Base-by-base conservation (phyloP, 64 coral and sea anemone genomes). In the Hydrozoanthus tunicans region DNA sequence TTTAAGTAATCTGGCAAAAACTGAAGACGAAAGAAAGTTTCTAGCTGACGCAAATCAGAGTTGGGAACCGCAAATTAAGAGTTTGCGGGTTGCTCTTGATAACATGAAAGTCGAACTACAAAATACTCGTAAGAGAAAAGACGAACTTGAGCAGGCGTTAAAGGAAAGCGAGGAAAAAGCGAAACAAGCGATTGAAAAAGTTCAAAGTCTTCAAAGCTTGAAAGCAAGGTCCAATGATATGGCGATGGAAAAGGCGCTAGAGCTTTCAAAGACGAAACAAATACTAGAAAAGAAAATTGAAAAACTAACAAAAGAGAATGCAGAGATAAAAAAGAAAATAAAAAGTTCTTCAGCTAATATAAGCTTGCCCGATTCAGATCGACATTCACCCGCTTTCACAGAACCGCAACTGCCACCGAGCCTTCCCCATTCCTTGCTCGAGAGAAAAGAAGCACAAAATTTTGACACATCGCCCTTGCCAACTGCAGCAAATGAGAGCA, bases 171-270 rank as follows among this genome's bases (percentile, higher is more conserved):
- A 95, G 70, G 78, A 90, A 32, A 91, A 75, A 55, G 56, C 89
- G 17, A 70, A 78, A 58, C 86, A 84, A 6, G 94, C 89, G 20
- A 85, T 90, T 23, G 89, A 93, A 51, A 77, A 59, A 13, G 70
- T 93, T 9, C 77, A 92, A 58, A 80, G 91, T 23, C 52, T 98
- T 51, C 15, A 81, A 43, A 93, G 89, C 25, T 90, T 86, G 25
- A 93, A 85, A 86, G 96, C 96, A 53, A 81, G 60, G 68, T 84
- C 90, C 3, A 98, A 89, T 66, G 96, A 98, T 70, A 84, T 98
- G 77, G 96, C 94, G 4, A 98, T 98, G 96, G 96, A 98, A 57
- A 98, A 95, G 32, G 82, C 96, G 1, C 75, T 95, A 15, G 96
- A 98, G 62, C 78, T 98, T 57, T 98, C 96, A n/a, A 92, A 92